Evolutionary conservation across 2,113 vertebrate genomes (phyloP).

Genomic region (Siniperca knerii): DNA sequence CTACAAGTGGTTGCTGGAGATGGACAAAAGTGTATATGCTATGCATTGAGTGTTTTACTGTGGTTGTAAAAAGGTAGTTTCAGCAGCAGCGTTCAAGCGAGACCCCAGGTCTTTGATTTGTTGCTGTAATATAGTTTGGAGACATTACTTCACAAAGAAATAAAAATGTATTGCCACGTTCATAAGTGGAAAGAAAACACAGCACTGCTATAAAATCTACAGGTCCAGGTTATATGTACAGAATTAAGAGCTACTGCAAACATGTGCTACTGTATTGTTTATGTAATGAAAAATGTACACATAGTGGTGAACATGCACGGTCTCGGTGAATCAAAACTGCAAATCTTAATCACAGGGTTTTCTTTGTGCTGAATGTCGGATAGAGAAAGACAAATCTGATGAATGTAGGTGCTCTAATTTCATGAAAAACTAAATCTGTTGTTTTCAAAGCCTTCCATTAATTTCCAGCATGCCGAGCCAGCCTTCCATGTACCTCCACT

Average conservation of each 20-base stretch:
- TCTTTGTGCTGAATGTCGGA: background rate
- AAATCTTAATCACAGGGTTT: background rate
- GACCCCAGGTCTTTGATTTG: slow-evolving; percentile 40
- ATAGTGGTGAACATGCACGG: background rate
- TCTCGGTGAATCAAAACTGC: background rate
- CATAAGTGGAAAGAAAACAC: slow-evolving; percentile 38
- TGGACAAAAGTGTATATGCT: slow-evolving; percentile 31
- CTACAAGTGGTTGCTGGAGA: background rate
- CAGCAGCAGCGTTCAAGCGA: slow-evolving; percentile 30
- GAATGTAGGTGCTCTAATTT: background rate
- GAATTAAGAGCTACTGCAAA: slow-evolving; percentile 30
- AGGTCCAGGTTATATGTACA: slow-evolving; percentile 13
- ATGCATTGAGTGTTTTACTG: slow-evolving; percentile 49
- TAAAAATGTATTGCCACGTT: slow-evolving; percentile 51
- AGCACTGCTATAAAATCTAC: slow-evolving; percentile 38
- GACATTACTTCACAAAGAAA: slow-evolving; percentile 67
- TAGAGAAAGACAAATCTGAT: background rate
- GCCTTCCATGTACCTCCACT: slow-evolving; percentile 59
- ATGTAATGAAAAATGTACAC: background rate
- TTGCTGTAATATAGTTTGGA: slow-evolving; percentile 37
- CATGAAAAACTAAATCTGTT: background rate
- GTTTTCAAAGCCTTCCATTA: background rate
- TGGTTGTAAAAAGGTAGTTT: slow-evolving; percentile 48
- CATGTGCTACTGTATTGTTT: slow-evolving; percentile 5
- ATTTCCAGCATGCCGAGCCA: background rate